A percentile compares a stretch with the other conserved stretches of the same genome.
Evolutionary conservation across 2,888 invertebrate genomes (phyloP).

Genomic region (Tenthredo distinguenda): DNA sequence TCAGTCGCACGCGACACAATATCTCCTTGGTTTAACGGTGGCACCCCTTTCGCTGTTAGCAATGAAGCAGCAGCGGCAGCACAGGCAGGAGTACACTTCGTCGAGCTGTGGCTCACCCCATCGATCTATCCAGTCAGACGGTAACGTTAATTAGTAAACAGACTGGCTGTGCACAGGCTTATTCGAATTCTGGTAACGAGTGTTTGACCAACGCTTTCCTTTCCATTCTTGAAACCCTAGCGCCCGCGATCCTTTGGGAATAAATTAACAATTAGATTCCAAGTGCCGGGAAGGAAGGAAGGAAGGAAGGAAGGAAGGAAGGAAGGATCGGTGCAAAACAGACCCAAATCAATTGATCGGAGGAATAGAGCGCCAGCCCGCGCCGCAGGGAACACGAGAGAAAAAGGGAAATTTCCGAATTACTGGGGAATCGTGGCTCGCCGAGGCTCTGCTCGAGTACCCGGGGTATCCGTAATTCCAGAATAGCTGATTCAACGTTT

Average conservation of each 20-base stretch:
- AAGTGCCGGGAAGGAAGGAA: constrained; percentile 49
- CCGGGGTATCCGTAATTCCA: constrained; percentile 60
- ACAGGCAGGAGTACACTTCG: not conserved
- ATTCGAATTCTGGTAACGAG: constrained; percentile 74
- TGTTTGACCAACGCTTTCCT: constrained; percentile 72
- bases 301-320: not conserved
- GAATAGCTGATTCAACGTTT: constrained; percentile 69
- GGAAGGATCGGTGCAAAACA: constrained; percentile 47
- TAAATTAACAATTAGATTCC: constrained; percentile 68
- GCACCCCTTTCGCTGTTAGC: constrained; percentile 47
- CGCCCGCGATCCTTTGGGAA: constrained; percentile 62
- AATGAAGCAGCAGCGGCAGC: not conserved
- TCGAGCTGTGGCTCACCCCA: constrained; percentile 55
- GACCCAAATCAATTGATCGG: constrained; percentile 50
- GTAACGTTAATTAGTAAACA: constrained; percentile 73
- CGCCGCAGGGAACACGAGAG: not conserved
- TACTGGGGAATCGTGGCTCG: constrained; percentile 50
- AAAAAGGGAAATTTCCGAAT: constrained; percentile 48
- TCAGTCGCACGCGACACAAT: constrained; percentile 65
- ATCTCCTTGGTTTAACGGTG: constrained; percentile 62
- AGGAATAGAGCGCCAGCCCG: not conserved
- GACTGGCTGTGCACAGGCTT: constrained; percentile 65
- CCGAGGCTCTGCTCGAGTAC: not conserved
- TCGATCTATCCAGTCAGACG: constrained; percentile 56
- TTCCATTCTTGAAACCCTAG: constrained; percentile 58